phyloP scores from a whole-genome alignment of 2,113 vertebrate genomes.

The Osmerus eperlanus region DNA sequence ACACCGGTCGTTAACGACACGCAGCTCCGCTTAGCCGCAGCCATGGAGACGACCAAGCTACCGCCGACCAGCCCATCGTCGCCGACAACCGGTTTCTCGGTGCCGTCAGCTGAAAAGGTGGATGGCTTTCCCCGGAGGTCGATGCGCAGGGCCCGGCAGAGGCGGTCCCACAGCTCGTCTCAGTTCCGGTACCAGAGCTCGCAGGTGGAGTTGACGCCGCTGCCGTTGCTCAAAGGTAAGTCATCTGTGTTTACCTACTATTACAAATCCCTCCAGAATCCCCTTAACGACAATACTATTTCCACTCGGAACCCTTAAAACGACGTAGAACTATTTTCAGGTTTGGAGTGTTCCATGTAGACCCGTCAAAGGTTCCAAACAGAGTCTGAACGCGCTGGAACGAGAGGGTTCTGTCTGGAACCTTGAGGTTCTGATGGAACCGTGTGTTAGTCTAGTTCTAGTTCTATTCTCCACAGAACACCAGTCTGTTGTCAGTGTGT shows the following conservation, averaged over 20 bases:
- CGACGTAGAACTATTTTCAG: no score
- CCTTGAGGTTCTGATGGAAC: no score
- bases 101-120: conserved; percentile 89
- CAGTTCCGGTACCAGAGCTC: conserved; percentile 94
- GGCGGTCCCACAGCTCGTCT: conserved; percentile 89
- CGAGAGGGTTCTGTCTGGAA: no score
- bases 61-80: conserved; percentile 88
- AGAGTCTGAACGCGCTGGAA: no score
- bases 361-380: no score
- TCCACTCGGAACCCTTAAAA: not conserved
- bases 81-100: conserved; percentile 85
- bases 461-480: no score
- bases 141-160: conserved; percentile 84
- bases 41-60: conserved; percentile 80
- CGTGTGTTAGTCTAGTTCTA: no score
- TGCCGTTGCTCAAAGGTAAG: conserved; percentile 90
- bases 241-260: not conserved
- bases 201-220: conserved; percentile 88
- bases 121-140: conserved; percentile 89
- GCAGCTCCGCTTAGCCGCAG: conserved; percentile 10
- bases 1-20: not conserved
- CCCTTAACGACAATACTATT: not conserved
- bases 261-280: not conserved
- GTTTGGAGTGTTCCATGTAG: no score
- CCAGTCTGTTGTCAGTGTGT: no score